These are phyloP conservation scores for Zygogramma bicolorata DNA, from an alignment of 2,888 invertebrate species.

Conservation along the genomic window DNA sequence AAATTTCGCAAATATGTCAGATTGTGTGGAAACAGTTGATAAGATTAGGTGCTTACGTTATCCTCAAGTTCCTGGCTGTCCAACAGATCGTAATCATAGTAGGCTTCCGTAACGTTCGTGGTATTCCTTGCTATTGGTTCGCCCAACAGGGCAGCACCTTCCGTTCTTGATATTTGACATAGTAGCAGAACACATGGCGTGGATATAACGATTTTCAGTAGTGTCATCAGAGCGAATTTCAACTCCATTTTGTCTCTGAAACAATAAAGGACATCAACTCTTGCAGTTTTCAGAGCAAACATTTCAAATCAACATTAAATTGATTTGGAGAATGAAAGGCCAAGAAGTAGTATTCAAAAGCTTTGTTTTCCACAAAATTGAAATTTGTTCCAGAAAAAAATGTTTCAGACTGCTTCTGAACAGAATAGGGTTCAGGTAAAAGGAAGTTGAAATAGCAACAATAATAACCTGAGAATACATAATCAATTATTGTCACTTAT, in stretches of 20 bases:
- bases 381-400: no score
- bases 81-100: constrained; percentile 40
- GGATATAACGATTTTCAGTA: constrained; percentile 63
- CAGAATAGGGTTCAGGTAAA: no score
- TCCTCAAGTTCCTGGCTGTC: constrained; percentile 44
- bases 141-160: constrained; percentile 59
- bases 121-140: constrained; percentile 54
- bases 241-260: constrained; percentile 60
- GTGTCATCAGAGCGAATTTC: constrained; percentile 60
- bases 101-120: constrained; percentile 39
- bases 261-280: constrained; percentile 21
- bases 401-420: no score
- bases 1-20: neutral
- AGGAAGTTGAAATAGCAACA: no score
- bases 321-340: no score
- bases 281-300: no score
- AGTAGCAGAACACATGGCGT: constrained; percentile 57
- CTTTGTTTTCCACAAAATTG: no score
- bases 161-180: constrained; percentile 35
- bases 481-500: no score
- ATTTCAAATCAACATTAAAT: no score
- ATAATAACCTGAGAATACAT: no score
- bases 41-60: constrained; percentile 17
- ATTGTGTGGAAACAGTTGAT: neutral
- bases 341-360: no score